Evolutionary conservation across 2,888 invertebrate genomes (phyloP), one percentile per base, ranked within the genome.

Genomic region (Spodoptera exigua): DNA sequence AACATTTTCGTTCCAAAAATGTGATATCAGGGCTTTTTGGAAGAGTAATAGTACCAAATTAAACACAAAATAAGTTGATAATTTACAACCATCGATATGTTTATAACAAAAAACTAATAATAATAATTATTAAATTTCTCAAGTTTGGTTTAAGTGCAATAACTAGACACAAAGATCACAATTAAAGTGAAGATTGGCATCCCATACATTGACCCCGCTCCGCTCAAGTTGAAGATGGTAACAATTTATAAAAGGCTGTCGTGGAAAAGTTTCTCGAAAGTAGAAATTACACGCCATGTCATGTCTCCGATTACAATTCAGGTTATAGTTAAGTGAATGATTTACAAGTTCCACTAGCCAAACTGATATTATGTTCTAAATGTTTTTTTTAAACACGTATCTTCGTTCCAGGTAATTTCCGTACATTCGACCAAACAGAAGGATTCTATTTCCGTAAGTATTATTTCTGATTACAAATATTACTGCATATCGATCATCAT

Each of bases 361-460:
- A 36, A 60, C 18, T 18, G 13, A 40, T 16, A 36, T 45, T 36
- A 40, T 18, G 17, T 11, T 40, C 9, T 27, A 5, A 18, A 12
- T 18, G 4, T 21, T n/a, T 41, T 21, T 41, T 17, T 27, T 21
- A 1, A 48, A 40, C 27, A 7, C 35, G 17, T 12, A 0, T n/a
- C 0, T n/a, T 10, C 10, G 76, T 91, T 92, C 81, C 92, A 91
- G 91, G 92, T 92, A 92, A 90, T 89, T 90, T 88, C 79, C 83
- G 83, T 79, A 81, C 83, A 74, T 84, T 83, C 61, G 81, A 86
- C 78, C 88, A 87, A 84, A 75, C 83, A 76, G 85, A 86, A 77
- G 86, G 86, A 85, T 84, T 82, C 64, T 85, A 86, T 78, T 80
- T 83, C 83, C 83, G 92, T 92, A 74, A 89, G 88, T 90, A 82